Percentiles rank a stretch among this genome's conserved stretches.
Conservation (phyloP, 2,888 invertebrate species). For the Troides helena region DNA sequence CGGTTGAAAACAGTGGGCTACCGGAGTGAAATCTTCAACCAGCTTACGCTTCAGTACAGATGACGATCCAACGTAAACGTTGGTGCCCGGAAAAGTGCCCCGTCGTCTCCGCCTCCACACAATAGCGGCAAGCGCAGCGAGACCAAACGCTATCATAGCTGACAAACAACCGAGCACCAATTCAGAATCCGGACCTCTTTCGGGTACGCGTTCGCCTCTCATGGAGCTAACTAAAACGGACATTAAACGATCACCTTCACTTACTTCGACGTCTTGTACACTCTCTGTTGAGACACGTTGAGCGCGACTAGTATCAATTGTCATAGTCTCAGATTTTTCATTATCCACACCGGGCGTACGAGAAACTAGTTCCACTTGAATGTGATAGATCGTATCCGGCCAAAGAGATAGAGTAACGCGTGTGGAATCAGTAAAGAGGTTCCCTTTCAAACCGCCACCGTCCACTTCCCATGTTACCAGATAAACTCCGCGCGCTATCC, state of each 20-base stretch:
- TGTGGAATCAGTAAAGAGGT: slow-evolving; percentile 89
- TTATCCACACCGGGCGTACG: slow-evolving; percentile 82
- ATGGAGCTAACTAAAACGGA: slow-evolving; percentile 83
- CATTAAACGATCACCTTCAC: slow-evolving; percentile 80
- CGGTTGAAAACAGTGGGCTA: slow-evolving; percentile 79
- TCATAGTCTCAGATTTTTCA: slow-evolving; percentile 83
- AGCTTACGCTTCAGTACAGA: slow-evolving; percentile 81
- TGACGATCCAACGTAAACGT: slow-evolving; percentile 82
- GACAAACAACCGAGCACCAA: slow-evolving; percentile 81
- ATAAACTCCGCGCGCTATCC: slow-evolving; percentile 84
- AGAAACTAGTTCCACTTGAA: slow-evolving; percentile 86
- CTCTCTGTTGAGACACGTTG: slow-evolving; percentile 83
- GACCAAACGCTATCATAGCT: slow-evolving; percentile 74
- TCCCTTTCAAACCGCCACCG: slow-evolving; percentile 89
- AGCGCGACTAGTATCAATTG: slow-evolving; percentile 82
- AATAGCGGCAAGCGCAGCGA: slow-evolving; percentile 75
- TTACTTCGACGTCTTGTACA: slow-evolving; percentile 80
- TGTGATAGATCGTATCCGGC: slow-evolving; percentile 90
- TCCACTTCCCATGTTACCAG: slow-evolving; percentile 92
- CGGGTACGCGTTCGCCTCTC: slow-evolving; percentile 78
- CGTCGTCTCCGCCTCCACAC: slow-evolving; percentile 80
- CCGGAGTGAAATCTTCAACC: slow-evolving; percentile 80
- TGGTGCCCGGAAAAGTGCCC: slow-evolving; percentile 78
- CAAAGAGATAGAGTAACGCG: slow-evolving; percentile 88
- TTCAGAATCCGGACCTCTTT: slow-evolving; percentile 78